A percentile compares a stretch with the other conserved stretches of the same genome.
Conservation (phyloP, 2,797 vertebrate species). For the Pangasius larnaudii region DNA sequence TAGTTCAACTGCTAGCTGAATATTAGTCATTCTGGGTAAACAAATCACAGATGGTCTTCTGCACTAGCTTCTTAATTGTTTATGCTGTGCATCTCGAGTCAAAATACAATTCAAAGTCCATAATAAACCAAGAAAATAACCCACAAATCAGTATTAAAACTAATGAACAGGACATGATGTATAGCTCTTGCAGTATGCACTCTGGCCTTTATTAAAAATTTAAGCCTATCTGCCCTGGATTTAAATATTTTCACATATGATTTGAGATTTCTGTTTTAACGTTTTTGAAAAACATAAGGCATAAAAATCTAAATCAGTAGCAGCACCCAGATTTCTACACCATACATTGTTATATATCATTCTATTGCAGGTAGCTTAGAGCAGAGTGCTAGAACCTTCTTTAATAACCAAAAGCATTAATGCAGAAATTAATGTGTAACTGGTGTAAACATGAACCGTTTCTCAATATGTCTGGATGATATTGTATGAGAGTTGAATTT, state of each 20-base stretch:
- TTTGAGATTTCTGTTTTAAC: neutral
- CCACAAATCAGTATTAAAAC: neutral
- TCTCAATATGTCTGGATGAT: neutral
- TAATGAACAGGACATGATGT: neutral
- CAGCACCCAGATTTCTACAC: neutral
- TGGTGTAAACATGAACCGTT: neutral
- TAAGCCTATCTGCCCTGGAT: neutral
- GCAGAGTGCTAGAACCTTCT: neutral
- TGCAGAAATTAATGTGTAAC: neutral
- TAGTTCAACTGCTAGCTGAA: slow-evolving; percentile 16
- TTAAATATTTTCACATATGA: neutral
- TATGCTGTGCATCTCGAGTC: neutral
- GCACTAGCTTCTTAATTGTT: neutral
- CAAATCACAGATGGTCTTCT: slow-evolving; percentile 12
- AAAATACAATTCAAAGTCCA: neutral
- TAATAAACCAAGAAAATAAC: neutral
- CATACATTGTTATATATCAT: neutral
- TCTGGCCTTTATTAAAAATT: neutral
- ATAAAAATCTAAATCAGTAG: neutral
- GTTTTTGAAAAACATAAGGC: neutral
- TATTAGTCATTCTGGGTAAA: slow-evolving; percentile 14
- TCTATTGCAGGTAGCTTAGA: neutral
- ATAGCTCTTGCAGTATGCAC: neutral
- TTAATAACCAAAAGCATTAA: neutral
- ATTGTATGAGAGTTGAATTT: neutral